phyloP scores from a whole-genome alignment of 2,113 vertebrate genomes.

The Dryoscopus gambensis region DNA sequence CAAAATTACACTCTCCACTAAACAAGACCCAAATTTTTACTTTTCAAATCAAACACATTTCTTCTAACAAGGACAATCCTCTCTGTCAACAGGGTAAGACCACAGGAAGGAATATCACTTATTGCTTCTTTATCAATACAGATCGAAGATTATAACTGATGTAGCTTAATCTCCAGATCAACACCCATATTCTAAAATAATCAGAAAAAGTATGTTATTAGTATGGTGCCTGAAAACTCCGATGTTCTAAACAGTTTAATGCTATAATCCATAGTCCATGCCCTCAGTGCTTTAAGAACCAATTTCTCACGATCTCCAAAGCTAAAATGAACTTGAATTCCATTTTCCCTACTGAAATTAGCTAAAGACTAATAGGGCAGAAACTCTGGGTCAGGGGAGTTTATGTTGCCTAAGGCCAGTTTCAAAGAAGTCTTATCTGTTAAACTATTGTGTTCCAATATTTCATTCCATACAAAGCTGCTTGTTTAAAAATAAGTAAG shows the following conservation, averaged over 20 bases:
- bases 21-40: neutral
- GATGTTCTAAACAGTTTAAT: constrained; percentile 14
- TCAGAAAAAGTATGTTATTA: neutral
- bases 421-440: constrained; percentile 40
- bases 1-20: neutral
- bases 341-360: constrained; percentile 14
- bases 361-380: neutral
- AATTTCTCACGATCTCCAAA: constrained; percentile 55
- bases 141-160: neutral
- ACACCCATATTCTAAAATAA: neutral
- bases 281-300: constrained; percentile 26
- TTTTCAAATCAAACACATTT: neutral
- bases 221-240: constrained; percentile 6
- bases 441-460: neutral
- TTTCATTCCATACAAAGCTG: neutral
- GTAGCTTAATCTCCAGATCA: neutral
- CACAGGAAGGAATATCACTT: neutral
- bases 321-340: constrained; percentile 26
- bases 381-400: constrained; percentile 40
- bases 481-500: neutral
- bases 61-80: neutral
- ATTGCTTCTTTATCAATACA: neutral
- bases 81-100: neutral
- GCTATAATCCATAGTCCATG: constrained; percentile 35
- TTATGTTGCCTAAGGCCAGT: constrained; percentile 18